These are phyloP conservation scores for Trachymyrmex cornetzi DNA, from an alignment of 1,140 invertebrate genomes.

Conservation along the genomic window DNA sequence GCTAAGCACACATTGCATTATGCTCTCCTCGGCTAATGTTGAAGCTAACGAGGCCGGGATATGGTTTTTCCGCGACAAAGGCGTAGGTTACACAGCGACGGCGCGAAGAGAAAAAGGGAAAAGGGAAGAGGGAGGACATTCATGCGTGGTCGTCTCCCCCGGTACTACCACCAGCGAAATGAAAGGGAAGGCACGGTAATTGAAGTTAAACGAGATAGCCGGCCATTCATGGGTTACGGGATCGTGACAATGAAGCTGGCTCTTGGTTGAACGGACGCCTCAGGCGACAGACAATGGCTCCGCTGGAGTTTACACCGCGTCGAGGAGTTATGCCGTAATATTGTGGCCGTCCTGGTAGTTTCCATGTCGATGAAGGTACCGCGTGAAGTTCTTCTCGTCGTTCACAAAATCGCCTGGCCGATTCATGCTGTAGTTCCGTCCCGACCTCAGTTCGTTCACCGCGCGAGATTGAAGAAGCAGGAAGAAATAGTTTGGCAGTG, in stretches of 20 bases:
- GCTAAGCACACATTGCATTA: constrained; percentile 32
- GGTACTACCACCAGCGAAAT: constrained; percentile 62
- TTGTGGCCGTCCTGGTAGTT: constrained; percentile 62
- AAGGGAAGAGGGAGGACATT: constrained; percentile 42
- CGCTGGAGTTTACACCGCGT: constrained; percentile 79
- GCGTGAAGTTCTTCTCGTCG: constrained; percentile 30
- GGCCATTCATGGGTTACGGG: constrained; percentile 78
- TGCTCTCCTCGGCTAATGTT: constrained; percentile 68
- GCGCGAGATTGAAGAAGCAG: background rate
- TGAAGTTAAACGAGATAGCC: constrained; percentile 84
- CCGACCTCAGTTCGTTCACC: background rate
- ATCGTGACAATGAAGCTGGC: constrained; percentile 80
- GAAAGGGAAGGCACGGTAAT: constrained; percentile 79
- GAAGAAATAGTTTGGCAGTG: constrained; percentile 3
- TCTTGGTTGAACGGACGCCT: constrained; percentile 73
- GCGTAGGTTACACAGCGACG: constrained; percentile 52
- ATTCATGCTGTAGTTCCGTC: constrained; percentile 37
- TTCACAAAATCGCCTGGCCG: constrained; percentile 59
- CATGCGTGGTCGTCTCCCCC: constrained; percentile 31
- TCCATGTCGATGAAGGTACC: constrained; percentile 50
- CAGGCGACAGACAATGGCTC: constrained; percentile 80
- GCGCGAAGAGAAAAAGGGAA: constrained; percentile 67
- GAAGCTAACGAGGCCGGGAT: constrained; percentile 80
- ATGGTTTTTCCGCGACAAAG: constrained; percentile 78
- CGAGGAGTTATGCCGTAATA: constrained; percentile 69